These are phyloP conservation scores for Solenopsis fugax DNA, from an alignment of 1,140 invertebrate species.

Conservation along the genomic window DNA sequence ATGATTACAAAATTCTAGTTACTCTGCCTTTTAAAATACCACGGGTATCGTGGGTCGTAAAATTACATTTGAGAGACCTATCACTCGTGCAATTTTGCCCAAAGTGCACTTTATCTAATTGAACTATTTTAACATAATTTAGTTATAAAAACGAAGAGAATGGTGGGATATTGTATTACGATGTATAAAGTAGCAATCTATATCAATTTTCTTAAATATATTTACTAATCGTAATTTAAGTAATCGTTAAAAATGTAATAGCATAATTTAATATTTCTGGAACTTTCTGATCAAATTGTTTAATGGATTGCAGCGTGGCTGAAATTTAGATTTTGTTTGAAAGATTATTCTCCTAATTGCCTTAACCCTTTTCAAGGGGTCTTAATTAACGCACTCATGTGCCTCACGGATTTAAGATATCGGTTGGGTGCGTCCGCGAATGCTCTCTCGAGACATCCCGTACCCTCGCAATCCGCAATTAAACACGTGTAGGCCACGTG, in stretches of 20 bases:
- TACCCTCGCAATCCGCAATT: slow-evolving; percentile 64
- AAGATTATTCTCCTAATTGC: slow-evolving; percentile 19
- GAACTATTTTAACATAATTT: neutral
- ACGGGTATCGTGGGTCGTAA: neutral
- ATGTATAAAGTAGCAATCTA: neutral
- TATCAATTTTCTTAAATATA: neutral
- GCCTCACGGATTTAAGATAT: slow-evolving; percentile 36
- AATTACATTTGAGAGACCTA: neutral
- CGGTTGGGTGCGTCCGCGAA: slow-evolving; percentile 43
- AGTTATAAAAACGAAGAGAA: neutral
- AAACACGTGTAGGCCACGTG: slow-evolving; percentile 68
- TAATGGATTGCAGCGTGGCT: neutral
- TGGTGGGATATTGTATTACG: neutral
- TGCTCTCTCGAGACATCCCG: slow-evolving; percentile 21
- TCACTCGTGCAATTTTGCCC: neutral
- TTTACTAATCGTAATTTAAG: too few species aligned
- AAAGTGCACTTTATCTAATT: neutral
- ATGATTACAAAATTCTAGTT: slow-evolving; percentile 66
- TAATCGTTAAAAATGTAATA: neutral
- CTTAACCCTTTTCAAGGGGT: slow-evolving; percentile 40
- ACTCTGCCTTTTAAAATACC: slow-evolving; percentile 24
- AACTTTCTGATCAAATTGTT: neutral
- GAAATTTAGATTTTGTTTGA: neutral
- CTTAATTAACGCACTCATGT: slow-evolving; percentile 48
- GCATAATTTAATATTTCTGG: neutral